A percentile compares a stretch with the other conserved stretches of the same genome.
Evolutionary conservation across 2,888 invertebrate species (phyloP).

Genomic region (Carcina quercana): DNA sequence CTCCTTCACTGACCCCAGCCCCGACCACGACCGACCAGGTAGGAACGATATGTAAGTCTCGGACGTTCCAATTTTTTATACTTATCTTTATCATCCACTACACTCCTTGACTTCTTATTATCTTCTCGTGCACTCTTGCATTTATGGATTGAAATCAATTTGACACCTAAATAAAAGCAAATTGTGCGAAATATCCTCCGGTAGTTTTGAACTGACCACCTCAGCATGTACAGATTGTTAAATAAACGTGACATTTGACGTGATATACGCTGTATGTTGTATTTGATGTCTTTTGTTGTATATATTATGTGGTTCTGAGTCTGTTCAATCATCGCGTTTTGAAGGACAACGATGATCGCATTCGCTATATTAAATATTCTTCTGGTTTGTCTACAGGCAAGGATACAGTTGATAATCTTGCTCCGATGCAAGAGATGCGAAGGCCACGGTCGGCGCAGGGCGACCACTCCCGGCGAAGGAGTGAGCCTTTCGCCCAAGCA

Average conservation of each 20-base stretch:
- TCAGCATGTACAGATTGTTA: too few species aligned
- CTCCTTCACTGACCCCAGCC: constrained; percentile 58
- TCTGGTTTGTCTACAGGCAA: constrained; percentile 49
- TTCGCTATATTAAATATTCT: too few species aligned
- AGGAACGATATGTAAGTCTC: constrained; percentile 73
- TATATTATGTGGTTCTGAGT: constrained; percentile 47
- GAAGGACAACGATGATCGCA: too few species aligned
- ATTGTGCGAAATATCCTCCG: too few species aligned
- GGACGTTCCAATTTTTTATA: constrained; percentile 66
- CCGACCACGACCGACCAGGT: constrained; percentile 66
- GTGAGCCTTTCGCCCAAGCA: constrained; percentile 54
- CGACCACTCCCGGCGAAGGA: constrained; percentile 62
- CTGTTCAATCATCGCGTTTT: constrained; percentile 20
- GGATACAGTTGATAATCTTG: constrained; percentile 73
- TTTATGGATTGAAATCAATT: too few species aligned
- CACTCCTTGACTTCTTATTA: too few species aligned
- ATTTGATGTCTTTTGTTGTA: not conserved
- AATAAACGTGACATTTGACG: too few species aligned
- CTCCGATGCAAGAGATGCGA: constrained; percentile 53
- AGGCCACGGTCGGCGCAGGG: constrained; percentile 56
- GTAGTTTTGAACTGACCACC: not conserved
- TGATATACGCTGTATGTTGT: too few species aligned
- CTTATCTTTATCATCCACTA: constrained; percentile 6
- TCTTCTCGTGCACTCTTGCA: too few species aligned
- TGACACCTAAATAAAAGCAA: too few species aligned